Conservation (phyloP, 2,797 vertebrate species). For the Microcaecilia unicolor region DNA sequence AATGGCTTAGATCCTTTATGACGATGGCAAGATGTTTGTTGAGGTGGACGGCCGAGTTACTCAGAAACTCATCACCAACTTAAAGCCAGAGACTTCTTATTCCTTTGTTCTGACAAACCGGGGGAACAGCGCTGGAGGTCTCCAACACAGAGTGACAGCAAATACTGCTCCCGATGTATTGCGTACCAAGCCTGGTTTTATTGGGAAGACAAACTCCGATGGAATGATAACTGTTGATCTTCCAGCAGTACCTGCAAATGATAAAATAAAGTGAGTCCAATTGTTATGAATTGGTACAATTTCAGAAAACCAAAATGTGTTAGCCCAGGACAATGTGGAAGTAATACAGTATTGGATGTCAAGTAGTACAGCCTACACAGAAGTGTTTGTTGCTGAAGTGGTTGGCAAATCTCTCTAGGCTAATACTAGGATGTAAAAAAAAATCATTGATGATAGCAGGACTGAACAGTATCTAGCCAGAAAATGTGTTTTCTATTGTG, state of each 20-base stretch:
- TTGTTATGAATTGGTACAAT: no score
- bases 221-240: slow-evolving; percentile 93
- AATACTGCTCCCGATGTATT: slow-evolving; percentile 91
- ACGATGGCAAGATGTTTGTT: slow-evolving; percentile 91
- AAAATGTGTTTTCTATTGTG: no score
- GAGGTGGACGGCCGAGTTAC: slow-evolving; percentile 93
- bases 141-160: slow-evolving; percentile 91
- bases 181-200: slow-evolving; percentile 84
- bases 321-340: no score
- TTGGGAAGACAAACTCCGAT: slow-evolving; percentile 86
- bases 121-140: slow-evolving; percentile 91
- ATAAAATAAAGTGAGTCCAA: slow-evolving; percentile 78
- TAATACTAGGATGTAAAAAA: no score
- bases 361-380: no score
- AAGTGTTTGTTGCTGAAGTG: no score
- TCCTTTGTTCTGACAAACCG: slow-evolving; percentile 95
- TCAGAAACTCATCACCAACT: slow-evolving; percentile 88
- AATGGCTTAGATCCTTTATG: slow-evolving; percentile 82
- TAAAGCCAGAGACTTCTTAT: slow-evolving; percentile 93
- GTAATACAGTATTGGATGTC: no score
- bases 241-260: slow-evolving; percentile 79
- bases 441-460: no score
- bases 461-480: no score
- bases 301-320: no score
- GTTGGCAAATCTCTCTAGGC: no score